Evolutionary conservation across 2,797 vertebrate species (phyloP).

Genomic region (Amniataba percoides): DNA sequence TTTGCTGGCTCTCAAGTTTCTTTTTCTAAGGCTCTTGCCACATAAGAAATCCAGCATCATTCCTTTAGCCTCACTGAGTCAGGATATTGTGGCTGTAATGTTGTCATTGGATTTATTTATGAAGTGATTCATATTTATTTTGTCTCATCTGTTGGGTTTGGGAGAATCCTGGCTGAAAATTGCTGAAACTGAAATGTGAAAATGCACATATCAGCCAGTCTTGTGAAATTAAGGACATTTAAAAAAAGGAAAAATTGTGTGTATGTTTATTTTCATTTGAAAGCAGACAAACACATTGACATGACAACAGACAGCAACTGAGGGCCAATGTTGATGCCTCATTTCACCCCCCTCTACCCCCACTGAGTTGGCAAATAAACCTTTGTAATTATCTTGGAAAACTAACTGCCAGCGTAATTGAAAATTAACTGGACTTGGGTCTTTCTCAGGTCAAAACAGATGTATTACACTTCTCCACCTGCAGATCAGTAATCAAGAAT

Average conservation of each 20-base stretch:
- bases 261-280: not conserved
- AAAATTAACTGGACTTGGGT: not conserved
- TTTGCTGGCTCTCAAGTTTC: constrained; percentile 61
- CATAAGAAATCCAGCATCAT: constrained; percentile 43
- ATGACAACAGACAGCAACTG: not conserved
- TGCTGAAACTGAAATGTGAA: not conserved
- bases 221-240: constrained; percentile 3
- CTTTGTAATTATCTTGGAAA: not conserved
- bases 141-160: constrained; percentile 4
- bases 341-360: not conserved
- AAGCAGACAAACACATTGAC: not conserved
- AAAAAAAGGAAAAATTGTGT: not conserved
- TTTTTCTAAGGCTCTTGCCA: constrained; percentile 44
- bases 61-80: constrained; percentile 32
- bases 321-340: not conserved
- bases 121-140: constrained; percentile 20
- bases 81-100: constrained; percentile 34
- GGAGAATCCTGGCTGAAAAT: constrained; percentile 4
- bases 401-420: not conserved
- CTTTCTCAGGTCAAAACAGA: constrained; percentile 1
- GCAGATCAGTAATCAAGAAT: not conserved
- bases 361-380: not conserved
- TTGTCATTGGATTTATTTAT: constrained; percentile 49
- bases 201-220: not conserved
- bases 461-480: not conserved